Evolutionary conservation across 2,888 invertebrate genomes (phyloP), one percentile per base, ranked within the genome.

Genomic region (Abrostola triplasia): DNA sequence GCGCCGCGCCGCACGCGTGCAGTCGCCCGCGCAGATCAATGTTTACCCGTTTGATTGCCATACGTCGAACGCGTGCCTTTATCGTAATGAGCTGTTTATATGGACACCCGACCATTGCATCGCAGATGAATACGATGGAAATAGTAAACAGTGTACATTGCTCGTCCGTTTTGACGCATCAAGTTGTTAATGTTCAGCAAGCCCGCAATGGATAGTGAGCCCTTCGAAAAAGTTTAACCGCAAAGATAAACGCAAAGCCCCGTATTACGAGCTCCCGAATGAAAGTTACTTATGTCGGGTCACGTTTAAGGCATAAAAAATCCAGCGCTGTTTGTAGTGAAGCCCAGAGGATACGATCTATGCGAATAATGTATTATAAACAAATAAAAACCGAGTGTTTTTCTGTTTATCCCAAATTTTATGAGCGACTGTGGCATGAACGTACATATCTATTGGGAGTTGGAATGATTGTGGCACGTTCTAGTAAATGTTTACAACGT

Each of bases 281-380:
- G 80, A 79, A 76, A 79, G 76, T 82, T 70, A 78, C 81, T 86
- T 88, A 88, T 86, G 88, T 84, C 62, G 47, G 70, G 75, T 82
- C 88, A 88, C 88, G 88, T 82, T 74, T 76, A 57, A 76, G 79
- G 75, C 82, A 84, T 87, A 85, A 86, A 86, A 86, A 87, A 82
- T 78, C 74, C 79, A 59, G 69, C 73, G 79, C 73, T 85, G 85
- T 86, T 86, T 85, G 79, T 76, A 59, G 53, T 58, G 79, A 77
- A 64, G 71, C 73, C 75, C 77, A 69, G 63, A 67, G 72, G 81
- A 82, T 81, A 77, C 72, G 70, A 83, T 84, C 80, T 80, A 73
- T 71, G 77, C 72, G 84, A 84, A 76, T 83, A 83, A 85, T 84
- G 84, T 84, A 86, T 82, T 81, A 85, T 83, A 84, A 84, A 86